These are phyloP conservation scores for Apis florea DNA, from an alignment of 1,140 invertebrate genomes.

Conservation along the genomic window DNA sequence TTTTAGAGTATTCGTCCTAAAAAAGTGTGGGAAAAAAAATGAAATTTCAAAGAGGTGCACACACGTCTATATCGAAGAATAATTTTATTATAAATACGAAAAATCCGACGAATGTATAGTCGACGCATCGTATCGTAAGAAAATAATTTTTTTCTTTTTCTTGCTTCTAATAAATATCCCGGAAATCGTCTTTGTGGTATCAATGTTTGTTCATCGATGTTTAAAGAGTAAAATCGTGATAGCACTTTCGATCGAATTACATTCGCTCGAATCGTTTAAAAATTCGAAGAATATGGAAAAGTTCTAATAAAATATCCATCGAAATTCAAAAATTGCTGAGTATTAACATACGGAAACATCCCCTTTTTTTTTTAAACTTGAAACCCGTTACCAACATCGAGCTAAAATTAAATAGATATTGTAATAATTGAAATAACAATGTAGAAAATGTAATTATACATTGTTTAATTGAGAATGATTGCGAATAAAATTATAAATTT, in stretches of 20 bases:
- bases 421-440: too few species aligned
- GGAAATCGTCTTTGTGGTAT: constrained; percentile 1
- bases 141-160: too few species aligned
- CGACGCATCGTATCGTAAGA: too few species aligned
- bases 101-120: background rate
- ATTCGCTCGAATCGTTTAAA: background rate
- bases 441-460: too few species aligned
- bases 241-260: constrained; percentile 3
- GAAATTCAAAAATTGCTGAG: background rate
- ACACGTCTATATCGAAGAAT: background rate
- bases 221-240: constrained; percentile 7
- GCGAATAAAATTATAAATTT: too few species aligned
- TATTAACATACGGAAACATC: too few species aligned
- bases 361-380: too few species aligned
- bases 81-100: background rate
- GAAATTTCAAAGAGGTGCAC: background rate
- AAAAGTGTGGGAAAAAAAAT: constrained; percentile 30
- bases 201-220: constrained; percentile 10
- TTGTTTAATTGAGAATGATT: too few species aligned
- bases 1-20: constrained; percentile 37
- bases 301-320: background rate
- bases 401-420: too few species aligned
- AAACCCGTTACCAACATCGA: too few species aligned
- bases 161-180: background rate
- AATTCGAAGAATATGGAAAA: background rate